Conservation (phyloP, 2,888 invertebrate species). For the Sinodicranocentrus sp. region DNA sequence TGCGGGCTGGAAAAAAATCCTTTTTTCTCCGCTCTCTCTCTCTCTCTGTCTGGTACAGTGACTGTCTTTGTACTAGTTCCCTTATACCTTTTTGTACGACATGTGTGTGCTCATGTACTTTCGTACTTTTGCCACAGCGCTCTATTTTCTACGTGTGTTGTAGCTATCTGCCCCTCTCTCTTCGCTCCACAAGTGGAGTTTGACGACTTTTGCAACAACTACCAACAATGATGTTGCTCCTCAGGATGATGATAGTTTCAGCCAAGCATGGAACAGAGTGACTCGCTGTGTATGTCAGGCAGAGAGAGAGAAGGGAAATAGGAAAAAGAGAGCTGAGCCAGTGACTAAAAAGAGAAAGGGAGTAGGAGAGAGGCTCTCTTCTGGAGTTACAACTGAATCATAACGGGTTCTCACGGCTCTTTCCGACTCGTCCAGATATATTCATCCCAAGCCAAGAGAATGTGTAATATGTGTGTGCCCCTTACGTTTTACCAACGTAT, state of each 20-base stretch:
- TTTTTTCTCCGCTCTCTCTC: too few species aligned
- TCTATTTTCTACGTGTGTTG: too few species aligned
- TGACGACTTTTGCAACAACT: too few species aligned
- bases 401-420: slow-evolving; percentile 61
- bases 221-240: not conserved
- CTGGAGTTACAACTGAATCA: slow-evolving; percentile 49
- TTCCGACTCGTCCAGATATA: slow-evolving; percentile 49
- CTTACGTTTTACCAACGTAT: too few species aligned
- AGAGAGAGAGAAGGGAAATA: slow-evolving; percentile 7
- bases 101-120: too few species aligned
- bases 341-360: slow-evolving; percentile 11
- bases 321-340: not conserved
- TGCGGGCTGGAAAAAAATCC: not conserved
- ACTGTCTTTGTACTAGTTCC: too few species aligned
- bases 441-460: not conserved
- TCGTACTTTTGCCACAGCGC: too few species aligned
- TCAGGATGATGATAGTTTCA: not conserved
- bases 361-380: not conserved
- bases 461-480: not conserved
- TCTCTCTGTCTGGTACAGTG: too few species aligned
- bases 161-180: too few species aligned
- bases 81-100: too few species aligned
- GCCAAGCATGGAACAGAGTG: not conserved
- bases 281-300: not conserved
- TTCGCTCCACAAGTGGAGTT: slow-evolving; percentile 14